Evolutionary conservation across 2,797 vertebrate species (phyloP), one percentile per base, ranked within the genome.

Genomic region (Sebastolobus altivelis): DNA sequence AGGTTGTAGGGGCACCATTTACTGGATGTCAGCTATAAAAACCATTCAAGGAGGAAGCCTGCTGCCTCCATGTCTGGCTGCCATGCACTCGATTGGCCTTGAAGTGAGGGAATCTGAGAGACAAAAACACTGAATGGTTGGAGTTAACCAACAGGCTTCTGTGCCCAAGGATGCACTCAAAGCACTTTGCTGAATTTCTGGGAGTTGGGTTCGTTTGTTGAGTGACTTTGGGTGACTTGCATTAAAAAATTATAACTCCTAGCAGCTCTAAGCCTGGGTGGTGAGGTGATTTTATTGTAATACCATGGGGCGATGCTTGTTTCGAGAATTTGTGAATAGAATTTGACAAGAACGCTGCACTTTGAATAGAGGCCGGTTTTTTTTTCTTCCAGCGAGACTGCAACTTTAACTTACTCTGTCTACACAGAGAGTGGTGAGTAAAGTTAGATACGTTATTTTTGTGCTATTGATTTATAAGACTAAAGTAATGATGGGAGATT

Each of bases 21-120:
- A 81, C 80, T 82, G 68, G 66, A 83, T 87, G 85, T 88, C 89
- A 85, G 81, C 87, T 82, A 63, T 63, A 79, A 66, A 86, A 84
- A 78, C 37, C 70, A 72, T 86, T 85, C 80, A 73, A 70, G 46
- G 79, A 80, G 54, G 68, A 80, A 56, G 77, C 77, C 81, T 55
- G 65, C 79, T 65, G 63, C 56, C 46, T 84, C 70, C 55, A 72
- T 66, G 46, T 86, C 85, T 70, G 77, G 81, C 75, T 74, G 69
- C 77, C 31, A 8, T 59, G 60, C 55, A 71, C 77, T 76, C 13
- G 11, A 33, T 22, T 65, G 72, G 88, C 79, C 88, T 86, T 81
- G 78, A 88, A 75, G 65, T 43, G 52, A 79, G 14, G 60, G 75
- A 59, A 67, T 88, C 75, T 72, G 69, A 85, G 85, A 74, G 66